Evolutionary conservation across 2,797 vertebrate genomes (phyloP), one percentile per base, ranked within the genome.

Genomic region (Bovichtus variegatus): DNA sequence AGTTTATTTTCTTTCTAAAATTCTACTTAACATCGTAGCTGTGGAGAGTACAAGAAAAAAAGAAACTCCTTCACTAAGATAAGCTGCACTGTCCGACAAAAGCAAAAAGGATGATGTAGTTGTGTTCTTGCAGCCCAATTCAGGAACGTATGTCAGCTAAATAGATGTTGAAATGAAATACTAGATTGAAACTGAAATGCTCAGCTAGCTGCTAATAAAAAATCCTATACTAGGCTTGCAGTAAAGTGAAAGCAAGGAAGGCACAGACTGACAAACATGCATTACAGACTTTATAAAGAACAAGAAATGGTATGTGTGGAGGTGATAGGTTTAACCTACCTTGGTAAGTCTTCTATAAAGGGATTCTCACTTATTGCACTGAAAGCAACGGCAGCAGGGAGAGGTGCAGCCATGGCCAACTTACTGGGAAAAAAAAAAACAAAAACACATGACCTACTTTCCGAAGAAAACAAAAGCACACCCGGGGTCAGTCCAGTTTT

Each of bases 291-390:
- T 68, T 12, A 49, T 2, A 18, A 8, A 23, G 9, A 58, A 23
- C 6, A 25, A 63, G 13, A 5, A 0, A 9, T 9, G 18, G n/a
- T 5, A 27, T 50, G 6, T 40, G 23, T 36, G 10, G 57, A 36
- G 43, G 21, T 1, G 34, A 34, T 13, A 7, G 3, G 10, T 51
- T 63, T 61, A 2, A 9, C 80, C 84, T 80, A 90, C 85, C 63
- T 10, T 9, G 4, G 0, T 6, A 11, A 25, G 25, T 38, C 1
- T 12, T 5, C 16, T 47, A 1, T 18, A 13, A 23, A 7, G 11
- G 2, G 0, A 44, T 8, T 71, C 27, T 47, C 66, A 40, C 0
- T 65, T 3, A 40, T 10, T 12, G 19, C 25, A 19, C 3, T 41
- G 34, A 57, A 54, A 80, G 34, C 7, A 40, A 11, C 18, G 0